These are phyloP conservation scores for Cyclura pinguis DNA, from an alignment of 2,797 vertebrate species.

Conservation along the genomic window DNA sequence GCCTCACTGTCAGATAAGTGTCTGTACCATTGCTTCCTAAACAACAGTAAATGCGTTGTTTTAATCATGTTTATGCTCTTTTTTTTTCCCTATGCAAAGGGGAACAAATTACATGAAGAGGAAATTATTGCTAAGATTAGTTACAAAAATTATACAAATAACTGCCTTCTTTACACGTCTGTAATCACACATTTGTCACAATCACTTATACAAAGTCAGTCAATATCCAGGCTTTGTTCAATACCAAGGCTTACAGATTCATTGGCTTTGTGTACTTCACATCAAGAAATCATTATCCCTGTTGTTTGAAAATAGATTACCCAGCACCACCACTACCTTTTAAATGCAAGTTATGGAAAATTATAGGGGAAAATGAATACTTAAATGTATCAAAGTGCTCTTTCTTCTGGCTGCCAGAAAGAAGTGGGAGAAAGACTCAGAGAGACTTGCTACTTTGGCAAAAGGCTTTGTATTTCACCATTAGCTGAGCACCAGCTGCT, in stretches of 20 bases:
- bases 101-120: constrained; percentile 12
- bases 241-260: neutral
- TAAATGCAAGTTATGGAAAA: neutral
- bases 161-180: neutral
- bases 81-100: neutral
- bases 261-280: neutral
- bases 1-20: neutral
- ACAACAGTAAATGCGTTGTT: neutral
- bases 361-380: neutral
- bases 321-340: neutral
- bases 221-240: constrained; percentile 53
- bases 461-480: neutral
- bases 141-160: constrained; percentile 38
- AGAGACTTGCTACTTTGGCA: neutral
- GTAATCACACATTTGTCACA: constrained; percentile 23
- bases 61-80: constrained; percentile 20
- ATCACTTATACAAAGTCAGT: constrained; percentile 26
- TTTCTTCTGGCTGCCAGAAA: neutral
- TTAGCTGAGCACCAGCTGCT: neutral
- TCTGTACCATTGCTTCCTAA: neutral
- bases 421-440: neutral
- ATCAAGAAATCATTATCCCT: constrained; percentile 19
- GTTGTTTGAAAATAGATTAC: neutral
- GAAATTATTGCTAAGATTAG: constrained; percentile 57
- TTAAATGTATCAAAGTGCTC: constrained; percentile 12